Evolutionary conservation across 2,888 invertebrate species (phyloP).

Genomic region (Temnothorax rugatulus): DNA sequence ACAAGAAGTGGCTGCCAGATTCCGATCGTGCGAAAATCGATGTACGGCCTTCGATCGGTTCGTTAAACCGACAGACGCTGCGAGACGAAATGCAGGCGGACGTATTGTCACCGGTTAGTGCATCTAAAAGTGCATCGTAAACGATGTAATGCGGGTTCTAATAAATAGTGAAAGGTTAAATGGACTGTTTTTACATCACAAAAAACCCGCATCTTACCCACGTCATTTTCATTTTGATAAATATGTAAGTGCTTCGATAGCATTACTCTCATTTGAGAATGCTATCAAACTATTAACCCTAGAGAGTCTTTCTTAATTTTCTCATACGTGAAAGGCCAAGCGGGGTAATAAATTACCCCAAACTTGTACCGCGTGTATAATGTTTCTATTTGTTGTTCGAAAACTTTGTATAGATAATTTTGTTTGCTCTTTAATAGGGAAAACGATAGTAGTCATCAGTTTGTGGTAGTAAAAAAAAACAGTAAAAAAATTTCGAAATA

Average conservation of each 20-base stretch:
- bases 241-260: neutral
- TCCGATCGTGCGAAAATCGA: slow-evolving; percentile 73
- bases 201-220: slow-evolving; percentile 6
- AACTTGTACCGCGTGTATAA: too few species aligned
- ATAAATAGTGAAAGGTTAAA: slow-evolving; percentile 54
- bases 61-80: slow-evolving; percentile 70
- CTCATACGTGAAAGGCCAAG: too few species aligned
- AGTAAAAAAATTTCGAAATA: too few species aligned
- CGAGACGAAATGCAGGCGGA: slow-evolving; percentile 69
- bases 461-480: too few species aligned
- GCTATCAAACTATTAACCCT: neutral
- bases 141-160: slow-evolving; percentile 64
- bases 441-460: too few species aligned
- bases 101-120: slow-evolving; percentile 55
- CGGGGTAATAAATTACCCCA: too few species aligned
- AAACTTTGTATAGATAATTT: too few species aligned
- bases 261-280: neutral
- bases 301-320: too few species aligned
- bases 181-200: neutral
- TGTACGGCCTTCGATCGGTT: slow-evolving; percentile 72
- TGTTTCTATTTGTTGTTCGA: too few species aligned
- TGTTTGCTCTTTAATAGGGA: too few species aligned
- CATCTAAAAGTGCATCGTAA: slow-evolving; percentile 55
- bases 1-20: slow-evolving; percentile 36
- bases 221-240: slow-evolving; percentile 13